Evolutionary conservation across 2,113 vertebrate species (phyloP).

Genomic region (Galeopterus variegatus): DNA sequence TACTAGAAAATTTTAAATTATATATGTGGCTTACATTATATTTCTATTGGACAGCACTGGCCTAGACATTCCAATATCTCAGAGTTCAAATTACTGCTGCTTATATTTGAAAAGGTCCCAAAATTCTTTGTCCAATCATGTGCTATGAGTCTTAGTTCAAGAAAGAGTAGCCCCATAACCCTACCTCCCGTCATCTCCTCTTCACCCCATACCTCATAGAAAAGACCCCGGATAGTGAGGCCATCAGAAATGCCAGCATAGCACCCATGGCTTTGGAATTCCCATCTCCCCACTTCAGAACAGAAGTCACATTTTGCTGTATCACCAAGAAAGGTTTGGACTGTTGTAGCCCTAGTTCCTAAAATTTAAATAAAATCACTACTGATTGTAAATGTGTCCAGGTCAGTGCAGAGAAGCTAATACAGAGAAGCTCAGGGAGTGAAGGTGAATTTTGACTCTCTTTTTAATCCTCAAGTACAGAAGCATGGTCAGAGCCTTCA

Average conservation of each 20-base stretch:
- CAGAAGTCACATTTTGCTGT: background rate
- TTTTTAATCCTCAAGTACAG: background rate
- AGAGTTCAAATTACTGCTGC: background rate
- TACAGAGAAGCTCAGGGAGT: background rate
- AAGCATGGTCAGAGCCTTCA: background rate
- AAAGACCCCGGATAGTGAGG: background rate
- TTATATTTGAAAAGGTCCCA: conserved; percentile 10
- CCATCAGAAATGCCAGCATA: background rate
- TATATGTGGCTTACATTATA: background rate
- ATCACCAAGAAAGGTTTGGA: conserved; percentile 3
- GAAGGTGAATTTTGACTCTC: background rate
- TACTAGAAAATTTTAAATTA: conserved; percentile 32
- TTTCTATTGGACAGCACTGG: background rate
- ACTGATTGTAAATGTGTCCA: background rate
- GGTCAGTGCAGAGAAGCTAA: background rate
- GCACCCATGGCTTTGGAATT: background rate
- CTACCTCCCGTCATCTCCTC: background rate
- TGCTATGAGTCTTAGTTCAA: background rate
- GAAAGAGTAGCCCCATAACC: background rate
- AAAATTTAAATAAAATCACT: conserved; percentile 57
- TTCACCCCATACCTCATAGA: background rate
- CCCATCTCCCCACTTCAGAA: background rate
- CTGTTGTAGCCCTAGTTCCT: background rate
- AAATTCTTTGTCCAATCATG: background rate
- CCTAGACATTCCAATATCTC: conserved; percentile 2